These are phyloP conservation scores for Catocala sponsa DNA, from an alignment of 2,888 invertebrate species.

Conservation along the genomic window DNA sequence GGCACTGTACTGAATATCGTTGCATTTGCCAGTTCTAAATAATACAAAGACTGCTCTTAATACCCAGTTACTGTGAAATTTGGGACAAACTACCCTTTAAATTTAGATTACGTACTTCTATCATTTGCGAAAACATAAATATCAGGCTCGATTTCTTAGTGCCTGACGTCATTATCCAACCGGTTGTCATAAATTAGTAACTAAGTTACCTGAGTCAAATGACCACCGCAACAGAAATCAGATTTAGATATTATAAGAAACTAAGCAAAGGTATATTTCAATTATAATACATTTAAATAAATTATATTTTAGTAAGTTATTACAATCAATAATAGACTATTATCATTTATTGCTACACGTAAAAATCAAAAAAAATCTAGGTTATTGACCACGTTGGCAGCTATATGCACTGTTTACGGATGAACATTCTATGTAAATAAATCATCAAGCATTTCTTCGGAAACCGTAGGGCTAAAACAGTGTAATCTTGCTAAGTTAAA, in stretches of 20 bases:
- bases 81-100: conserved; percentile 51
- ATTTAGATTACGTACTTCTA: conserved; percentile 44
- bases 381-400: conserved; percentile 46
- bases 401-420: conserved; percentile 34
- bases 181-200: background rate
- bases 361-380: conserved; percentile 36
- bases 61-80: conserved; percentile 79
- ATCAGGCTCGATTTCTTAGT: background rate
- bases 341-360: conserved; percentile 6
- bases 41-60: conserved; percentile 81
- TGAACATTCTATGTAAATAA: conserved; percentile 51
- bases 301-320: too few species aligned
- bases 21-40: conserved; percentile 81
- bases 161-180: background rate
- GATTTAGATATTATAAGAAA: background rate
- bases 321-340: background rate
- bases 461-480: conserved; percentile 47
- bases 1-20: conserved; percentile 75
- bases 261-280: too few species aligned
- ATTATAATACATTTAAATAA: too few species aligned
- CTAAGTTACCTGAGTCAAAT: background rate
- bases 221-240: background rate
- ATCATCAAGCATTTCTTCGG: conserved; percentile 56
- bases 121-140: conserved; percentile 6
- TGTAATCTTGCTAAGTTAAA: conserved; percentile 55